Percentiles rank a stretch among this genome's conserved stretches.
Conservation (phyloP, 2,888 invertebrate genomes). For the Rotaria macrura region DNA sequence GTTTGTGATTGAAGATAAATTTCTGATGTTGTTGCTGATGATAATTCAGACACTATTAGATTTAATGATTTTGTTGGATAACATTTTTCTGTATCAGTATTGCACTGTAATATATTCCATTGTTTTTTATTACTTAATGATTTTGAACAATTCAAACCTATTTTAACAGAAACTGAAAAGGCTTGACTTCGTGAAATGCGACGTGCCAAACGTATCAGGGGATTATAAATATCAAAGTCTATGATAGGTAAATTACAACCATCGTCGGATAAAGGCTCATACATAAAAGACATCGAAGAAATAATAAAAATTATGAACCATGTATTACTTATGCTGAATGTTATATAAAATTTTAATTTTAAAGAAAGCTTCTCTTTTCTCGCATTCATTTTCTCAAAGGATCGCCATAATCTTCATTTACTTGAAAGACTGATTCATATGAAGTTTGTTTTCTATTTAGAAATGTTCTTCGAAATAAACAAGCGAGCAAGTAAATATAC, state of each 20-base stretch:
- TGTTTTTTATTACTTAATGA: neutral
- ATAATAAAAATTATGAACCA: no score
- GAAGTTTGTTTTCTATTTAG: no score
- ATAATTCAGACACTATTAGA: neutral
- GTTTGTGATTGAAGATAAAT: neutral
- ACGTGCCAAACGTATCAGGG: neutral
- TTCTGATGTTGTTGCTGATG: neutral
- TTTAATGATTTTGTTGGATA: neutral
- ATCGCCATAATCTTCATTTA: no score
- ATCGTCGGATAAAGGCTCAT: no score
- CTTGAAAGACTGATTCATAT: no score
- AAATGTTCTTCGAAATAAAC: no score
- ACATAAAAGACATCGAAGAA: no score
- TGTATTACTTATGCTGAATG: no score
- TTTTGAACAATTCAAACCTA: neutral
- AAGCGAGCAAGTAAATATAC: no score
- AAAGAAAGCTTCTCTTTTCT: no score
- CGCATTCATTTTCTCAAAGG: no score
- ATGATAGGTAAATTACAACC: neutral
- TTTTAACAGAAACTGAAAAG: neutral
- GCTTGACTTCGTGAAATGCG: neutral
- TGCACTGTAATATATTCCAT: neutral
- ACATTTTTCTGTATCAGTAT: neutral
- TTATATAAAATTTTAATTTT: no score
- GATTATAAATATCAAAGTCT: neutral